Conservation (phyloP, 1,140 invertebrate species). For the Watersipora subatra region DNA sequence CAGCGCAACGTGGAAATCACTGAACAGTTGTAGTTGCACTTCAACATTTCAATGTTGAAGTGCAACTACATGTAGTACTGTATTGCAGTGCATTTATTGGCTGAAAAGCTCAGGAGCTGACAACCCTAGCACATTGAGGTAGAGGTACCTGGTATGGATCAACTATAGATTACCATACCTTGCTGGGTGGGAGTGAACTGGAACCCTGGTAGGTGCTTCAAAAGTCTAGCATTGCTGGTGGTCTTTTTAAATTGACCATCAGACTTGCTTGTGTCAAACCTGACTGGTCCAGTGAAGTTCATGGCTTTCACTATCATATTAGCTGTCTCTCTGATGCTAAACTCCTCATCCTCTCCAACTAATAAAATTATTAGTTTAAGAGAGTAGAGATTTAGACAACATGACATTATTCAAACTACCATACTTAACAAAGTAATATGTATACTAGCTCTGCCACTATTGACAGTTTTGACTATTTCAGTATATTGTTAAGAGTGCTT, state of each 20-base stretch:
- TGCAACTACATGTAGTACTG: too few relatives aligned
- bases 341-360: constrained; percentile 83
- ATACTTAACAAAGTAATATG: neutral
- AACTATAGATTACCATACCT: constrained; percentile 28
- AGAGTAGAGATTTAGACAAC: neutral
- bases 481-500: neutral
- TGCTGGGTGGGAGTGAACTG: constrained; percentile 73
- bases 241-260: constrained; percentile 99
- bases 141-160: too few relatives aligned
- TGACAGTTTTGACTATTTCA: too few relatives aligned
- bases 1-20: too few relatives aligned
- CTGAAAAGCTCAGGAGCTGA: neutral
- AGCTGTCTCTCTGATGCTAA: constrained; percentile 70
- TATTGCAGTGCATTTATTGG: too few relatives aligned
- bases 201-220: constrained; percentile 67
- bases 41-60: too few relatives aligned
- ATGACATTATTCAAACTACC: neutral
- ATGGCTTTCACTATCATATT: constrained; percentile 60
- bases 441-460: too few relatives aligned
- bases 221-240: constrained; percentile 80
- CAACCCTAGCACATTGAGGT: neutral
- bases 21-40: too few relatives aligned
- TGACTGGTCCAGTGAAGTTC: constrained; percentile 40
- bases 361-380: constrained; percentile 22
- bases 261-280: constrained; percentile 69